Base-by-base conservation (phyloP, 2,113 vertebrate genomes). In the Sorex araneus region DNA sequence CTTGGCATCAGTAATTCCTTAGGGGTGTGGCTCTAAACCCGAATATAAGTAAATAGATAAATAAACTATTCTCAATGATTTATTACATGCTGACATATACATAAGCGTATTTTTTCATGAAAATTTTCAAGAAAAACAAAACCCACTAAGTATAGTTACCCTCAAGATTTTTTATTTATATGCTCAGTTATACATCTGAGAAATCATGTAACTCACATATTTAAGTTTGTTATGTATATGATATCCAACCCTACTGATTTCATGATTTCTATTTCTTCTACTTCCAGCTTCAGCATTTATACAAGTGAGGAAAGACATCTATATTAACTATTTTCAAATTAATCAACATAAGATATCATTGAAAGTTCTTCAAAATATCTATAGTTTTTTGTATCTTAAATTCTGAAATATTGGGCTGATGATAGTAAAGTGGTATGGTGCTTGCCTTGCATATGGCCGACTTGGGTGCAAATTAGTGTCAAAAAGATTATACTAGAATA, bases 311-410 rank as follows among this genome's bases (percentile, higher is more conserved):
- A 87, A 76, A 57, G 8, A 0, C 3, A 32, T 21, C 28, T 84
- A 74, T n/a, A 43, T 75, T 28, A 84, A 34, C 10, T 34, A 45
- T 32, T 82, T 82, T 40, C n/a, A 86, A 79, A 87, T 80, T 74
- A 84, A 79, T 43, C 70, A n/a, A 60, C 2, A 36, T 6, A 45
- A 40, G 40, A 40, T 40, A 40, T 40, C 40, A 40, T 40, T 40
- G 40, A 40, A 40, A 40, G 40, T 40, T 40, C 0, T 30, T 36
- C 71, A 8, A 71, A 85, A 89, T 40, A 40, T 32, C 6, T 80
- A 11, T 70, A 8, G 0, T n/a, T 32, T 80, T 89, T 71, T 80
- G 15, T 45, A 71, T 19, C 13, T 78, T n/a, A 84, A 85, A 28
- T 11, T 13, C 19, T 64, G 64, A 15, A 12, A 32, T 63, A 50